phyloP scores from a whole-genome alignment of 2,113 vertebrate species.

The Tretioscincus oriximinensis region DNA sequence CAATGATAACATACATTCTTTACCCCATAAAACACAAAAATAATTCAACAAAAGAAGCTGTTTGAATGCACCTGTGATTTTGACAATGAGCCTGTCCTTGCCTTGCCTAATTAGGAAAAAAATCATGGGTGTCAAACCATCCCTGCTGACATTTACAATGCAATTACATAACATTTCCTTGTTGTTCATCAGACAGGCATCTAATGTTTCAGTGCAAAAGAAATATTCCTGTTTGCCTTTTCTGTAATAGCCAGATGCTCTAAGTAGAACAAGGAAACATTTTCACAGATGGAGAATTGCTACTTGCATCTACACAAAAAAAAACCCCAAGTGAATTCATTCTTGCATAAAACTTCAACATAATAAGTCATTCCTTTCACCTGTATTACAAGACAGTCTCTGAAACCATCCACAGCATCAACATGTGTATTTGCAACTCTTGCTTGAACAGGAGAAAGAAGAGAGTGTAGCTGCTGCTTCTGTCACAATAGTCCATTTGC shows the following conservation, averaged over 20 bases:
- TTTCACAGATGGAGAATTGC: slow-evolving; percentile 26
- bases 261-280: slow-evolving; percentile 20
- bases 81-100: not conserved
- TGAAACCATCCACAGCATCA: not conserved
- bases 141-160: slow-evolving; percentile 5
- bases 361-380: not conserved
- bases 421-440: not conserved
- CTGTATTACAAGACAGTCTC: slow-evolving; percentile 19
- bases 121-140: not conserved
- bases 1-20: no score
- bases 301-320: not conserved
- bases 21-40: no score
- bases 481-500: no score
- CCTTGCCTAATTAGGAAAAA: not conserved
- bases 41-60: no score
- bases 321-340: slow-evolving; percentile 53
- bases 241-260: slow-evolving; percentile 10
- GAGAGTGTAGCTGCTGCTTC: not conserved
- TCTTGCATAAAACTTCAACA: slow-evolving; percentile 21
- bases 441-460: not conserved
- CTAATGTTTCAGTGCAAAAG: slow-evolving; percentile 6
- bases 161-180: not conserved
- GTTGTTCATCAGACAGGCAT: not conserved
- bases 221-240: not conserved
- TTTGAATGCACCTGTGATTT: not conserved